Conservation (phyloP, 2,888 invertebrate genomes). For the Cantharis rustica region DNA sequence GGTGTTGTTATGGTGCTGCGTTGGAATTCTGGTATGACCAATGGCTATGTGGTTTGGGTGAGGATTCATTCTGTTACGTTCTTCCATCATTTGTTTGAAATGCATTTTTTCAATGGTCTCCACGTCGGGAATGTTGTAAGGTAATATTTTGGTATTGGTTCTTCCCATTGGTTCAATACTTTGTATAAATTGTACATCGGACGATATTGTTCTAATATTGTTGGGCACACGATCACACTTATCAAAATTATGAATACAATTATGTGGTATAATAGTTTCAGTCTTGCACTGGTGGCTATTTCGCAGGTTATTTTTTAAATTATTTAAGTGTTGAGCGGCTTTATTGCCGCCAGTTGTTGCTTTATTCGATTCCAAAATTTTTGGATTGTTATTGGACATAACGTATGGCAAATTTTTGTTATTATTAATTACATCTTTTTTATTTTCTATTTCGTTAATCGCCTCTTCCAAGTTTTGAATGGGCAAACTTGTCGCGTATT, state of each 20-base stretch:
- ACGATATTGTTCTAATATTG: not conserved
- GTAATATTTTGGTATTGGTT: slow-evolving; percentile 42
- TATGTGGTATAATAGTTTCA: not conserved
- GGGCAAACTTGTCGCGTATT: not conserved
- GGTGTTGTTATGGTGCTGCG: not conserved
- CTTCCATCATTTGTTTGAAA: slow-evolving; percentile 46
- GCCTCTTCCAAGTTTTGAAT: not conserved
- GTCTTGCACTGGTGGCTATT: not conserved
- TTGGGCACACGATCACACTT: not conserved
- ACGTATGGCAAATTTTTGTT: not conserved
- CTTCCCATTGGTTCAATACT: slow-evolving; percentile 5
- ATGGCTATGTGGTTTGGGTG: not conserved
- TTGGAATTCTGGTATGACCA: slow-evolving; percentile 32
- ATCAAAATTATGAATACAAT: not conserved
- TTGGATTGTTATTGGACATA: not conserved
- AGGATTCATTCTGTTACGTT: not conserved
- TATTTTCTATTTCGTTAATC: not conserved
- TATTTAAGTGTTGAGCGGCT: not conserved
- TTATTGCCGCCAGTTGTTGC: not conserved
- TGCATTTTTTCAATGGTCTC: slow-evolving; percentile 60
- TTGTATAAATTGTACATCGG: slow-evolving; percentile 7
- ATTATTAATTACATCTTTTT: not conserved
- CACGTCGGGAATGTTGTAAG: slow-evolving; percentile 55
- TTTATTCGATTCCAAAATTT: not conserved
- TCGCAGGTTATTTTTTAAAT: not conserved